Evolutionary conservation across 2,113 vertebrate genomes (phyloP).

Genomic region (Delphinapterus leucas): DNA sequence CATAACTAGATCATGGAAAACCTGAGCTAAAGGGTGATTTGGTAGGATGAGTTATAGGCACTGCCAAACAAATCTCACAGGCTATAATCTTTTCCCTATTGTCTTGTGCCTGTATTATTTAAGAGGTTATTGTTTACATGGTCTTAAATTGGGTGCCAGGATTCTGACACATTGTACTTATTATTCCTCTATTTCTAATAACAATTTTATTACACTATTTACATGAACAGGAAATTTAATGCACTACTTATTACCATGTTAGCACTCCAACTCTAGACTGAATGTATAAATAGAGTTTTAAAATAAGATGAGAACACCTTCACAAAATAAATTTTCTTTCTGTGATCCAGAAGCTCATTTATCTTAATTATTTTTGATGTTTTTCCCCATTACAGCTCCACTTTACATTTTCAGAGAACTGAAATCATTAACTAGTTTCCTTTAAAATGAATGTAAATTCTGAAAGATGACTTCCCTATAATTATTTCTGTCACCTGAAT

Average conservation of each 20-base stretch:
- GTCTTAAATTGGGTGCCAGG: conserved; percentile 46
- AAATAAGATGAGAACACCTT: conserved; percentile 31
- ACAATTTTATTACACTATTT: not conserved
- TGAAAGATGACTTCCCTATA: not conserved
- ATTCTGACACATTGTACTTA: conserved; percentile 15
- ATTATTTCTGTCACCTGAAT: not conserved
- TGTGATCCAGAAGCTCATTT: not conserved
- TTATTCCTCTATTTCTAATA: conserved; percentile 21
- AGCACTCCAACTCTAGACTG: not conserved
- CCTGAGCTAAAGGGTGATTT: not conserved
- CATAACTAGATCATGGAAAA: not conserved
- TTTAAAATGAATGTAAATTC: conserved; percentile 54
- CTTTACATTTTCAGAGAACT: conserved; percentile 29
- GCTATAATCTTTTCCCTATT: not conserved
- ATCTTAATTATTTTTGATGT: conserved; percentile 37
- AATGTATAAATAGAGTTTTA: conserved; percentile 21
- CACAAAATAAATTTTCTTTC: conserved; percentile 34
- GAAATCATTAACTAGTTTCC: conserved; percentile 54
- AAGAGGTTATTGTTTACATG: not conserved
- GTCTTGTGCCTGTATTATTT: not conserved
- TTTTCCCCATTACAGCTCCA: not conserved
- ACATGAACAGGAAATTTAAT: conserved; percentile 31
- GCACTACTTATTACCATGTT: not conserved
- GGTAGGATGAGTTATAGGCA: not conserved
- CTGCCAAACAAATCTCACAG: not conserved